Evolutionary conservation across 2,888 invertebrate genomes (phyloP), one percentile per base, ranked within the genome.

Genomic region (Lycia hirtaria): DNA sequence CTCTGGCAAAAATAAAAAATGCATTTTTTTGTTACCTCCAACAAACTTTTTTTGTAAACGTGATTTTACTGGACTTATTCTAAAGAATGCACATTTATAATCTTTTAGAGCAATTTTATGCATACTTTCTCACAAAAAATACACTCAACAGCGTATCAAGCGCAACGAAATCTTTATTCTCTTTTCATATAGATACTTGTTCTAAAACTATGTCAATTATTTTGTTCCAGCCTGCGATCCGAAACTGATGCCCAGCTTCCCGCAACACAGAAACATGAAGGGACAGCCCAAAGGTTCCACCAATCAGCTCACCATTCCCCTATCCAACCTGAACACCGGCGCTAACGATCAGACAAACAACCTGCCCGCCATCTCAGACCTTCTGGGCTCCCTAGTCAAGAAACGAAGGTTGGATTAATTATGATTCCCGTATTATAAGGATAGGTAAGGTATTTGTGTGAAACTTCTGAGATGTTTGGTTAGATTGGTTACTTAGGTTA

Each of bases 171-270:
- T n/a, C n/a, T n/a, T n/a, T n/a, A n/a, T n/a, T n/a, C n/a, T n/a
- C n/a, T n/a, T 15, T 0, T 38, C 2, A 22, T 10, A 20, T 38
- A n/a, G n/a, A n/a, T n/a, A n/a, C n/a, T n/a, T n/a, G n/a, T n/a
- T n/a, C n/a, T n/a, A n/a, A n/a, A n/a, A n/a, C n/a, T n/a, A n/a
- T 22, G 5, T 2, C 12, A 12, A 22, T 2, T 38, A n/a, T 38
- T 12, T 48, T 24, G 6, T 57, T 57, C 6, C 85, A 98, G 98
- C 99, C 0, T 98, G 98, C 85, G 98, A 98, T 83, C 98, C 98
- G 1, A 97, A 98, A 76, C 88, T 99, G 79, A 99, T 99, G 99
- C 99, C 99, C 0, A 97, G 98, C 67, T 99, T 98, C 82, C 99
- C 99, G 0, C 98, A 99, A 79, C 98, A 98, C 80, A 94, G 98